Evolutionary conservation across 1,140 invertebrate genomes (phyloP).

Genomic region (Mizuhopecten yessoensis): DNA sequence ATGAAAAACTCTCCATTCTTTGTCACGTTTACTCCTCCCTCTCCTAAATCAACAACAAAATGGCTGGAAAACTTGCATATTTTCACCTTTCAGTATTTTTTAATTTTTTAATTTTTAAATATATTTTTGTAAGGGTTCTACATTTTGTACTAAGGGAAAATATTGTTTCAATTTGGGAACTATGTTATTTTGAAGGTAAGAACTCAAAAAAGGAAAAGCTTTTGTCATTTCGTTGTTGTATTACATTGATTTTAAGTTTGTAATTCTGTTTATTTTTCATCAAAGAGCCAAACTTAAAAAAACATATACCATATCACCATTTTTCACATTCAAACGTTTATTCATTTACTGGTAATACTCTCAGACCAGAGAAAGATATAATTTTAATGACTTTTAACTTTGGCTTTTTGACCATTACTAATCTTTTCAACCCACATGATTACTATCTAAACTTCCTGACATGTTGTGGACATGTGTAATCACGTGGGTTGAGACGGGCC

Average conservation of each 20-base stretch:
- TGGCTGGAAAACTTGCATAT: neutral
- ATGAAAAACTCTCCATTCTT: too few relatives aligned
- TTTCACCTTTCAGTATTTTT: neutral
- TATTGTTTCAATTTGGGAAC: too few relatives aligned
- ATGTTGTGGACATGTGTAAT: neutral
- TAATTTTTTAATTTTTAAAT: too few relatives aligned
- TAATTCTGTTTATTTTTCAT: neutral
- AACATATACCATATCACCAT: too few relatives aligned
- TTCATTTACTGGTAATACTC: too few relatives aligned
- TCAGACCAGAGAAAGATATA: too few relatives aligned
- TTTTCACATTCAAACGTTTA: too few relatives aligned
- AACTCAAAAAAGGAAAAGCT: neutral
- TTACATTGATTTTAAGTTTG: too few relatives aligned
- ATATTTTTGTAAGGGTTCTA: too few relatives aligned
- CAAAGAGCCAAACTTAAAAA: neutral
- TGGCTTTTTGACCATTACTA: neutral
- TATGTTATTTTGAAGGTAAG: too few relatives aligned
- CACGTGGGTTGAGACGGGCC: neutral
- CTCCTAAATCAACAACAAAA: constrained; percentile 6
- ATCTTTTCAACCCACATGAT: neutral
- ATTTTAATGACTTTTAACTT: neutral
- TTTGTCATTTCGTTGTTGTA: neutral
- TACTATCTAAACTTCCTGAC: neutral
- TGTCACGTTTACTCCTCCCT: too few relatives aligned
- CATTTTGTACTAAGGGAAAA: too few relatives aligned